Evolutionary conservation across 2,888 invertebrate genomes (phyloP), one percentile per base, ranked within the genome.

Genomic region (Thera britannica): DNA sequence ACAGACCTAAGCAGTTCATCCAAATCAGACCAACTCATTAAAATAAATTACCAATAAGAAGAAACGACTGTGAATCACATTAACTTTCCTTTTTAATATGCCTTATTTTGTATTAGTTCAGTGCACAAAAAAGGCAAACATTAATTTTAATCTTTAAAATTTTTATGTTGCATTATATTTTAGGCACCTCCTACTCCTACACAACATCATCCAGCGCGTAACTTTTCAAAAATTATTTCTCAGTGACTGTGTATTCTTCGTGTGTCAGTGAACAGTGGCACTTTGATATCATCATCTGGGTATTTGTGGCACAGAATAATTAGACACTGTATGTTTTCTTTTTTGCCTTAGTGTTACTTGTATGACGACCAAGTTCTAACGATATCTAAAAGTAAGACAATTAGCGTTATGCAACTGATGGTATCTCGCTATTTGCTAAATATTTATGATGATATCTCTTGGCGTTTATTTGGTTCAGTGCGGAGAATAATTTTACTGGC

Each of bases 21-120:
- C 60, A 69, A 69, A 67, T 54, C 59, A 71, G 65, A 63, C 62
- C 58, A 65, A 36, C 67, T 73, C 67, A 69, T 71, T 65, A 56
- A 67, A 71, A 63, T 69, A 61, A 65, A 71, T 23, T 23, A 23
- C 23, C 23, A 23, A 23, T 72, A 68, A 48, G 60, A 66, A 64
- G 57, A 57, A 46, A 58, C 51, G 38, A 51, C 51, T 35, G 12
- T 23, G 38, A 60, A 51, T 51, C 36, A 60, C 4, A 49, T 51
- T 48, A 58, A 41, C 52, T 41, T 60, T 41, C 41, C 52, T 23
- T 11, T 36, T 2, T 41, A 51, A 36, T 23, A 12, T 11, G 23
- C 23, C 23, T 41, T 1, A 7, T 2, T 57, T 7, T 57, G 2
- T 44, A 23, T 12, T 41, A 9, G 8, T 5, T 44, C 44, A 7